Percentiles rank a stretch among this genome's conserved stretches.
These are phyloP conservation scores for Amphipyra berbera DNA, from an alignment of 2,888 invertebrate species.

Conservation along the genomic window DNA sequence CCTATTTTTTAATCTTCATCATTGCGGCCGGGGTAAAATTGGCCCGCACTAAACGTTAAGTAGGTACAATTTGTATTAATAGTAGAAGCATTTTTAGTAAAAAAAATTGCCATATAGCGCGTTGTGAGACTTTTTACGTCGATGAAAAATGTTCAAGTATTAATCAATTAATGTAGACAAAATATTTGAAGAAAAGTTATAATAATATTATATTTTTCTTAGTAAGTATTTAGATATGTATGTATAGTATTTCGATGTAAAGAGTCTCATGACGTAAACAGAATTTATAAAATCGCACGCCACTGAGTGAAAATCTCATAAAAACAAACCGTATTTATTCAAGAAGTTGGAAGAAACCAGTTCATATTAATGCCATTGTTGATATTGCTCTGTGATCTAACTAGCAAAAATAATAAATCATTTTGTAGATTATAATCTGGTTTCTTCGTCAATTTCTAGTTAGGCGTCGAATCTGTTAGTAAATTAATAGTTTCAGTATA, in stretches of 20 bases:
- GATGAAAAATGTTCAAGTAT: conserved; percentile 68
- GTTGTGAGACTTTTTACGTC: conserved; percentile 65
- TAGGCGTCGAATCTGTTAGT: conserved; percentile 56
- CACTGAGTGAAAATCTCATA: conserved; percentile 46
- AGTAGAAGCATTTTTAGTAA: conserved; percentile 74
- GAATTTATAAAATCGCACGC: conserved; percentile 50
- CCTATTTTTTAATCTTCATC: conserved; percentile 50
- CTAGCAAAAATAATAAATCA: conserved; percentile 33
- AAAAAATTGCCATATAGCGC: conserved; percentile 67
- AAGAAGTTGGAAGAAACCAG: conserved; percentile 50
- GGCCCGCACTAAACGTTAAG: conserved; percentile 72
- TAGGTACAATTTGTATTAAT: conserved; percentile 82
- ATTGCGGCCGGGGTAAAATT: conserved; percentile 49
- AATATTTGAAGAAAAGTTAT: conserved; percentile 66
- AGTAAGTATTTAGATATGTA: conserved; percentile 74
- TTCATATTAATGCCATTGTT: conserved; percentile 25
- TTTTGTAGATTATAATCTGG: conserved; percentile 37
- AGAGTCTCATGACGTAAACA: conserved; percentile 51
- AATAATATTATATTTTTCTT: conserved; percentile 78
- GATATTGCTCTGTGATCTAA: conserved; percentile 33
- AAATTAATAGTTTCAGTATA: conserved; percentile 73
- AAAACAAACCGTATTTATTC: conserved; percentile 38
- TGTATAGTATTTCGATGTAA: conserved; percentile 62
- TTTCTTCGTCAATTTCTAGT: conserved; percentile 42
- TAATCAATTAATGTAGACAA: conserved; percentile 74